A percentile compares a stretch with the other conserved stretches of the same genome.
Evolutionary conservation across 2,888 invertebrate genomes (phyloP).

Genomic region (Meteorus colon): DNA sequence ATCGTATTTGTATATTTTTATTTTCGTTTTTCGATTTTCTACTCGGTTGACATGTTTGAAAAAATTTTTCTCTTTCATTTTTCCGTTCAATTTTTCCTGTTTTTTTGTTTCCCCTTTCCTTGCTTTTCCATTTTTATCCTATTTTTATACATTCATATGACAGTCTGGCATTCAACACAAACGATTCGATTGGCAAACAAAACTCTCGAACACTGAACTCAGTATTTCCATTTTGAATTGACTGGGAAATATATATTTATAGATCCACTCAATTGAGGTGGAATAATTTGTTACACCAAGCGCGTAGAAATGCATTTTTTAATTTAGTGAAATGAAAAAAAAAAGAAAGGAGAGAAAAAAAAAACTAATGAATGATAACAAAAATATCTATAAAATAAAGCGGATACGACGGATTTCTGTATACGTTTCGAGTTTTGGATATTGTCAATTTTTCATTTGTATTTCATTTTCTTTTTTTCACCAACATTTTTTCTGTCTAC

Average conservation of each 20-base stretch:
- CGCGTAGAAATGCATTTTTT: slow-evolving; percentile 25
- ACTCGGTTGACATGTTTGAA: slow-evolving; percentile 12
- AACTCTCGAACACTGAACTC: slow-evolving; percentile 25
- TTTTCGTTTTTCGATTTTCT: slow-evolving; percentile 13
- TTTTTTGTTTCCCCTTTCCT: no score
- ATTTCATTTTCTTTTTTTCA: background rate
- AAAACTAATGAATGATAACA: no score
- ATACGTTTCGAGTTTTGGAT: background rate
- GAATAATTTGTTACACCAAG: slow-evolving; percentile 28
- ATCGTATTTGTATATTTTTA: background rate
- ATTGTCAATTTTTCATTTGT: background rate
- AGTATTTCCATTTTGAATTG: slow-evolving; percentile 27
- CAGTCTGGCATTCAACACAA: slow-evolving; percentile 42
- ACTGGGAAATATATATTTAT: background rate
- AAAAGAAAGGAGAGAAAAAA: background rate
- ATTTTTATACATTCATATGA: slow-evolving; percentile 30
- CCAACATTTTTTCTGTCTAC: background rate
- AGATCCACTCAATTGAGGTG: slow-evolving; percentile 8
- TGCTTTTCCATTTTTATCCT: slow-evolving; percentile 17
- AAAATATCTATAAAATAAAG: background rate
- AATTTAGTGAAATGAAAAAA: background rate
- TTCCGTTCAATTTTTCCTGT: no score
- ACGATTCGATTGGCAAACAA: slow-evolving; percentile 49
- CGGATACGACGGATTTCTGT: background rate
- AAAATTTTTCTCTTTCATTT: slow-evolving; percentile 4